Evolutionary conservation across 2,888 invertebrate genomes (phyloP).

Genomic region (Oasisia sp.): DNA sequence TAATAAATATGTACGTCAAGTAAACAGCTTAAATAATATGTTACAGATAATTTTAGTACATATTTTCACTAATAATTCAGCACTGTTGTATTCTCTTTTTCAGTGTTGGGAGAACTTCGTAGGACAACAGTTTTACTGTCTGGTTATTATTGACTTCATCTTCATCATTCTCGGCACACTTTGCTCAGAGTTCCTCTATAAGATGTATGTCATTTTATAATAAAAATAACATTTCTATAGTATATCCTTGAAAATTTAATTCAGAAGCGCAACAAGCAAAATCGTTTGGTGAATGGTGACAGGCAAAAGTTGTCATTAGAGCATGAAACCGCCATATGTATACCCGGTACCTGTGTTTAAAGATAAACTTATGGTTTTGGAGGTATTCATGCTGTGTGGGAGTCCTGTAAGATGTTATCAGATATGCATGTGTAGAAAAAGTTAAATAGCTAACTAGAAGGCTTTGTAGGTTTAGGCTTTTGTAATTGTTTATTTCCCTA

Average conservation of each 20-base stretch:
- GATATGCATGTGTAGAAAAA: neutral
- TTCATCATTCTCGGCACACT: conserved; percentile 77
- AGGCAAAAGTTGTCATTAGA: too few relatives aligned
- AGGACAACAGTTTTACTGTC: conserved; percentile 85
- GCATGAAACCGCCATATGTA: too few relatives aligned
- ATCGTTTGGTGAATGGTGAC: too few relatives aligned
- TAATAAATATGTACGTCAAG: too few relatives aligned
- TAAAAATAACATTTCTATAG: too few relatives aligned
- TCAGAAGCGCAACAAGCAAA: too few relatives aligned
- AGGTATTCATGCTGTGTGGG: too few relatives aligned
- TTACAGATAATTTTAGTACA: neutral
- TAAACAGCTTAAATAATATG: too few relatives aligned
- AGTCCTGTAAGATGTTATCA: neutral
- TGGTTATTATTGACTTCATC: conserved; percentile 83
- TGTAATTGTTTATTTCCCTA: too few relatives aligned
- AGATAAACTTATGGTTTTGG: neutral
- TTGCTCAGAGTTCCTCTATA: conserved; percentile 67
- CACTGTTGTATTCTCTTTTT: conserved; percentile 38
- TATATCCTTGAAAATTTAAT: too few relatives aligned
- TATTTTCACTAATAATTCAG: too few relatives aligned
- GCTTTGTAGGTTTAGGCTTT: neutral
- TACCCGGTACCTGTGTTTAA: neutral
- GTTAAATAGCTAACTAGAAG: neutral
- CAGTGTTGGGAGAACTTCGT: conserved; percentile 89
- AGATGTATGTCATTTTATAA: conserved; percentile 53